A percentile compares a stretch with the other conserved stretches of the same genome.
Conservation (phyloP, 2,888 invertebrate species). For the Thumatha senex region DNA sequence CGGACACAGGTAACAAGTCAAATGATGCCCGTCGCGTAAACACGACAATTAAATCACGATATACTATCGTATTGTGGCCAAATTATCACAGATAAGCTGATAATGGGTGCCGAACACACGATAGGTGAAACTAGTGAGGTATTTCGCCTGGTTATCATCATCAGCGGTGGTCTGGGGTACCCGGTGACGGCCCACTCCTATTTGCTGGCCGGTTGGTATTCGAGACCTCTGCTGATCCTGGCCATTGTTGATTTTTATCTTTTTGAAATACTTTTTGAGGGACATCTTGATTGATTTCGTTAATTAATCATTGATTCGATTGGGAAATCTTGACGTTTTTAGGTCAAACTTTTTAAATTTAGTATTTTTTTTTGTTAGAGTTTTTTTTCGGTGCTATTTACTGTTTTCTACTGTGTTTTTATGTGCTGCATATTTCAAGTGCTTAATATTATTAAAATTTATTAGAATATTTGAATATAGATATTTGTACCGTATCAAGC, state of each 20-base stretch:
- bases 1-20: not conserved
- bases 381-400: not conserved
- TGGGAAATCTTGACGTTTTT: constrained; percentile 1
- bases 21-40: constrained; percentile 1
- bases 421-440: too few relatives aligned
- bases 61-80: constrained; percentile 36
- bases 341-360: not conserved
- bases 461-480: too few relatives aligned
- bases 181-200: constrained; percentile 56
- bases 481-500: too few relatives aligned
- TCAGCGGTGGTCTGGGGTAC: constrained; percentile 83
- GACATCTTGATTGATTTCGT: constrained; percentile 70
- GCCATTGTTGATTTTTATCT: constrained; percentile 72
- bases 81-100: constrained; percentile 69
- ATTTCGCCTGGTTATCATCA: constrained; percentile 65
- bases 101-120: constrained; percentile 48
- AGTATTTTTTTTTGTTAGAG: not conserved
- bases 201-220: constrained; percentile 76
- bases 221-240: constrained; percentile 84
- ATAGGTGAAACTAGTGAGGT: constrained; percentile 53
- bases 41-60: constrained; percentile 17
- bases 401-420: too few relatives aligned
- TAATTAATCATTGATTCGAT: constrained; percentile 62
- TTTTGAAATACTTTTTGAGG: constrained; percentile 59
- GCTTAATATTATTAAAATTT: too few relatives aligned